Conservation (phyloP, 2,113 vertebrate genomes). For the Hippocampus comes region DNA sequence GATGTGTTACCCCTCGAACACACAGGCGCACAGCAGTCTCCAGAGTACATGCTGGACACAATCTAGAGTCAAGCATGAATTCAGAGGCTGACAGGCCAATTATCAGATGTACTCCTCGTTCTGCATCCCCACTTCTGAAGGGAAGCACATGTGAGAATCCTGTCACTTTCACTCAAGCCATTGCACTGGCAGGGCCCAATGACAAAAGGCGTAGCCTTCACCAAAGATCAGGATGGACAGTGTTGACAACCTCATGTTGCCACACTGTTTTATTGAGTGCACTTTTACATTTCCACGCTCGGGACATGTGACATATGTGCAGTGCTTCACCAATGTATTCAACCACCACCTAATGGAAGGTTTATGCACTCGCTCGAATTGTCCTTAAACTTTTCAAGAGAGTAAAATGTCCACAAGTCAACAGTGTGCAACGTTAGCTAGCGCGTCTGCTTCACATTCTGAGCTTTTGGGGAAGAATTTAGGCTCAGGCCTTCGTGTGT, state of each 20-base stretch:
- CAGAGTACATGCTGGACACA: constrained; percentile 32
- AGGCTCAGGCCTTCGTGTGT: too few relatives aligned
- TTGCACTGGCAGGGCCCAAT: constrained; percentile 44
- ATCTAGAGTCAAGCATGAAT: constrained; percentile 65
- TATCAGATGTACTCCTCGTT: constrained; percentile 57
- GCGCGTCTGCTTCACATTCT: too few relatives aligned
- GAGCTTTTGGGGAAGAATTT: too few relatives aligned
- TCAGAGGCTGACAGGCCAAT: constrained; percentile 67
- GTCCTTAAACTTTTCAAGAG: constrained; percentile 3
- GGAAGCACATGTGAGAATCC: constrained; percentile 60
- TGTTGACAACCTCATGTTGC: constrained; percentile 45
- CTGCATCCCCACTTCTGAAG: constrained; percentile 55
- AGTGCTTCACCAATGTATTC: background rate
- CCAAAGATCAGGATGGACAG: constrained; percentile 41
- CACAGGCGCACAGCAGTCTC: constrained; percentile 17
- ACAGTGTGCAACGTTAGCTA: too few relatives aligned
- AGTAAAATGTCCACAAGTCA: background rate
- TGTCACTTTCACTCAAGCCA: constrained; percentile 55
- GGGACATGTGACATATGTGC: constrained; percentile 13
- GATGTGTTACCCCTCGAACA: constrained; percentile 1
- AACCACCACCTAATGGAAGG: background rate
- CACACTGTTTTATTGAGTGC: constrained; percentile 37
- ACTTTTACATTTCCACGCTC: constrained; percentile 35
- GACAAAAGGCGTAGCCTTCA: constrained; percentile 56
- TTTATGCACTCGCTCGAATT: background rate